phyloP scores from a whole-genome alignment of 2,113 vertebrate genomes.

The Choloepus hoffmanni region DNA sequence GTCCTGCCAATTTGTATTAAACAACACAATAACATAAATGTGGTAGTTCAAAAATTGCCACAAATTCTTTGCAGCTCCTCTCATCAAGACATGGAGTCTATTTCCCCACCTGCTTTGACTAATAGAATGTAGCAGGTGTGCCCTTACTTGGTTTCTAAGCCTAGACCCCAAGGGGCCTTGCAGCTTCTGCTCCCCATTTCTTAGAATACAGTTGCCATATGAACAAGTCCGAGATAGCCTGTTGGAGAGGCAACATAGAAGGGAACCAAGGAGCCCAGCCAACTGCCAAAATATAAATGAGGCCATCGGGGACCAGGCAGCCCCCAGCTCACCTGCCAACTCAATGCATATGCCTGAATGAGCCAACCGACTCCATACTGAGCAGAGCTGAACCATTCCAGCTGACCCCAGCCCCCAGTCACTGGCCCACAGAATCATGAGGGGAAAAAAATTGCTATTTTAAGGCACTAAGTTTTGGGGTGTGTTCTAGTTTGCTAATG shows the following conservation, averaged over 20 bases:
- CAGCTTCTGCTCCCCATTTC: not conserved
- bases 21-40: not conserved
- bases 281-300: not conserved
- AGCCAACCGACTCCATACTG: rapidly evolving
- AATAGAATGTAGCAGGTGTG: rapidly evolving
- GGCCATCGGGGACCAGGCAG: not conserved
- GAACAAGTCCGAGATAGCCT: not conserved
- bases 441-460: not conserved
- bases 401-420: rapidly evolving
- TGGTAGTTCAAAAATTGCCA: not conserved
- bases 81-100: not conserved
- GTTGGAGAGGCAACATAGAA: not conserved
- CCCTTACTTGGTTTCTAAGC: not conserved
- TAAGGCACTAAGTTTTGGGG: not conserved
- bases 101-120: not conserved
- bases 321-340: not conserved
- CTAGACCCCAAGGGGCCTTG: not conserved
- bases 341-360: not conserved
- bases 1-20: not conserved
- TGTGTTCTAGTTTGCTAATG: too few relatives aligned
- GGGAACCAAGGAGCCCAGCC: not conserved
- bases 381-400: not conserved
- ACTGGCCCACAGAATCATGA: not conserved
- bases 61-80: not conserved
- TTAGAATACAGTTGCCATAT: not conserved